Evolutionary conservation across 2,797 vertebrate genomes (phyloP).

Genomic region (Lithobates pipiens): DNA sequence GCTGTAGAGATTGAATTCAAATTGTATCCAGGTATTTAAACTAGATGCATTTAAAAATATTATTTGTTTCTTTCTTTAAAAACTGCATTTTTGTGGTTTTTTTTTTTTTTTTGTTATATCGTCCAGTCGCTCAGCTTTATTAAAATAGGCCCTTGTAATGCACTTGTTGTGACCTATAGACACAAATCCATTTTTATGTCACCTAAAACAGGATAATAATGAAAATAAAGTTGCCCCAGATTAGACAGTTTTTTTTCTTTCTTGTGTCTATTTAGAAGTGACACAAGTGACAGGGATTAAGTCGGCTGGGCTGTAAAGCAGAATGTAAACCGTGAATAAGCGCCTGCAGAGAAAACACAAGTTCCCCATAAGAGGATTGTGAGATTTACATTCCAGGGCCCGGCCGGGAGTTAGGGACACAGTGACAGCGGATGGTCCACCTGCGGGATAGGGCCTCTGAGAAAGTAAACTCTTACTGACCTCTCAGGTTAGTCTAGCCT

Average conservation of each 20-base stretch:
- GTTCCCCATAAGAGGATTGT: slow-evolving; percentile 59
- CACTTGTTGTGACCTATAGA: too few species aligned
- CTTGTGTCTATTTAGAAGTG: slow-evolving; percentile 49
- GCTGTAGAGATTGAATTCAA: too few species aligned
- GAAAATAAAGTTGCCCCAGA: slow-evolving; percentile 25
- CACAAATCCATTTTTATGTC: background rate
- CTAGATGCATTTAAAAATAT: too few species aligned
- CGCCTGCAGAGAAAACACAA: slow-evolving; percentile 60
- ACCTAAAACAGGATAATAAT: background rate
- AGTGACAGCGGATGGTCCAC: slow-evolving; percentile 48
- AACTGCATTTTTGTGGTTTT: too few species aligned
- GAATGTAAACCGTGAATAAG: slow-evolving; percentile 48
- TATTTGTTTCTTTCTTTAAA: too few species aligned
- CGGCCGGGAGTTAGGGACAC: slow-evolving; percentile 43
- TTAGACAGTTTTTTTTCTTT: slow-evolving; percentile 29
- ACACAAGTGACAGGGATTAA: slow-evolving; percentile 58
- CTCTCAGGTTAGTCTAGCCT: slow-evolving; percentile 84
- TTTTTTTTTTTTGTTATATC: too few species aligned
- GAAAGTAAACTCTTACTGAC: slow-evolving; percentile 89
- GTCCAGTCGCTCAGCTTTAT: too few species aligned
- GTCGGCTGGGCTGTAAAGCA: slow-evolving; percentile 34
- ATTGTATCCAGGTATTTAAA: too few species aligned
- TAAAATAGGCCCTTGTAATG: too few species aligned
- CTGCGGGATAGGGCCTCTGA: slow-evolving; percentile 75
- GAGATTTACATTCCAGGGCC: slow-evolving; percentile 58